Base-by-base conservation (phyloP, 2,113 vertebrate species). In the Mormyrus iriodes region DNA sequence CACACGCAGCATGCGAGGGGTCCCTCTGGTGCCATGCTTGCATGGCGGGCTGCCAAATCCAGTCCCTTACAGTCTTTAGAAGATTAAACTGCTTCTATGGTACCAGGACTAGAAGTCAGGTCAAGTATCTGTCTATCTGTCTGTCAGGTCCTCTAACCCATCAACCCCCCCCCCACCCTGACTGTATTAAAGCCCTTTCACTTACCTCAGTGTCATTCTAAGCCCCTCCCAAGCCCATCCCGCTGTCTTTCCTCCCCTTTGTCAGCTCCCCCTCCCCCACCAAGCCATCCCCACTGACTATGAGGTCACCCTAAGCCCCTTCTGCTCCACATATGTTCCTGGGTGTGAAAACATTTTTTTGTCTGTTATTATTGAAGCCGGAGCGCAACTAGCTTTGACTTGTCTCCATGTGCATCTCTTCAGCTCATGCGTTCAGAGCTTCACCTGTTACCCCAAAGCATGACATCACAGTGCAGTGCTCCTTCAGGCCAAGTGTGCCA, bases 31-130 rank as follows among this genome's bases (percentile, higher is more conserved):
- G 46, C 42, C 55, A 61, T 31, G 44, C 58, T 31, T 0, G n/a
- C n/a, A 12, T 89, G 89, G 89, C 85, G 52, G 49, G 24, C 31
- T 35, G 89, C 89, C 85, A 76, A 19, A n/a, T n/a, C 31, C 46
- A 48, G n/a, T 10, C 15, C 58, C 84, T 89, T 49, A 61, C 46
- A 69, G 85, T 86, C 44, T 87, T 87, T 53, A 86, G 42, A 7
- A 87, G 61, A 87, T 79, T 69, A 87, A 89, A 89, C 31, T 89
- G 58, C 89, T 85, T 87, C 61, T 49, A 61, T 79, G 65, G 85
- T 44, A 58, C 3, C 84, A 69, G 48, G 76, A 15, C 49, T 21
- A n/a, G 19, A 42, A 48, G 88, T 61, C 44, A 85, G 79, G 73
- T 79, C 35, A 79, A 79, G 73, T 19, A 42, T 13, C 73, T 39